These are phyloP conservation scores for Holcopasites calliopsidis DNA, from an alignment of 1,140 invertebrate genomes.

Conservation along the genomic window DNA sequence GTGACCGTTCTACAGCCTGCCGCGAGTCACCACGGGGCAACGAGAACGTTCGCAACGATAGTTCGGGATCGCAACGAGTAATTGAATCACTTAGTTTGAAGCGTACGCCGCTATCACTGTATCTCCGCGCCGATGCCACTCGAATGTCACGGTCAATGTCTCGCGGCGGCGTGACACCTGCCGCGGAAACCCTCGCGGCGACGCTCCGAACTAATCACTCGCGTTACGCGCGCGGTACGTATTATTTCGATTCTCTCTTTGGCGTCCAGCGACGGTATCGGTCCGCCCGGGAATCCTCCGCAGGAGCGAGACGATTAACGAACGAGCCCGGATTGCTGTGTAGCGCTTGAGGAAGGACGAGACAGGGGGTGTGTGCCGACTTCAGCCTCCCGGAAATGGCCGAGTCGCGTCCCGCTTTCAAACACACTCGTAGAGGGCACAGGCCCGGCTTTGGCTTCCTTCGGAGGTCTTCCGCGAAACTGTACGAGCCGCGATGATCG, in stretches of 20 bases:
- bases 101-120: constrained; percentile 27
- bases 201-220: constrained; percentile 47
- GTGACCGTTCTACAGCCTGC: too few species aligned
- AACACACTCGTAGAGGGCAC: neutral
- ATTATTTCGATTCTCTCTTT: neutral
- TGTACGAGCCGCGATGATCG: too few species aligned
- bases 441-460: neutral
- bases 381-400: neutral
- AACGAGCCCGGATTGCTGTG: neutral
- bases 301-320: neutral
- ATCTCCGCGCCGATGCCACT: constrained; percentile 46
- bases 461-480: neutral
- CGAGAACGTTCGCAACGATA: neutral
- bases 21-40: too few species aligned
- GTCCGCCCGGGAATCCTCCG: too few species aligned
- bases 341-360: neutral
- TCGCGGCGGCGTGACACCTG: constrained; percentile 61
- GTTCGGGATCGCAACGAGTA: neutral
- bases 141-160: constrained; percentile 67
- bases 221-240: constrained; percentile 30
- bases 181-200: constrained; percentile 47
- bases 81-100: constrained; percentile 9
- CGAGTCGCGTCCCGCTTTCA: neutral
- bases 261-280: neutral
- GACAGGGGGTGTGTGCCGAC: too few species aligned